Conservation (phyloP, 2,113 vertebrate species). For the Panthera tigris region DNA sequence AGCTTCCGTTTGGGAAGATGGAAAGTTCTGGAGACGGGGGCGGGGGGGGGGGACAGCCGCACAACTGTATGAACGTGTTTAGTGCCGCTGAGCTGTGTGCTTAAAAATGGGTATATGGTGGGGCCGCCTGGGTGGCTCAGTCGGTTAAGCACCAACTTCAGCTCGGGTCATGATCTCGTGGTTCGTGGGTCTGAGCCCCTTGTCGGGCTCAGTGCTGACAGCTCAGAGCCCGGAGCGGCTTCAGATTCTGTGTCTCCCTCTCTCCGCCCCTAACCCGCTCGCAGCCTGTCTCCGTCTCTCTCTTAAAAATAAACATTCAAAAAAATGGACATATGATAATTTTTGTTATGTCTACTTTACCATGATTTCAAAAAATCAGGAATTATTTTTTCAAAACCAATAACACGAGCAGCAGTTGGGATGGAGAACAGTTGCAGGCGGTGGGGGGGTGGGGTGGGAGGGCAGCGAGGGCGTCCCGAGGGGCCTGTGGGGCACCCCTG, state of each 20-base stretch:
- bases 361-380: not conserved
- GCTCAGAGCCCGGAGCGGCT: no score
- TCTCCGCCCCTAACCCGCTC: no score
- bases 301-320: no score
- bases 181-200: no score
- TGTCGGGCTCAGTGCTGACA: no score
- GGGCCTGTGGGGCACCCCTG: not conserved
- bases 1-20: not conserved
- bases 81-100: rapidly evolving
- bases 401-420: not conserved
- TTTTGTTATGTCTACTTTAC: not conserved
- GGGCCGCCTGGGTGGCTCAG: no score
- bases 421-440: not conserved
- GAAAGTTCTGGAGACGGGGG: not conserved
- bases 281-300: no score
- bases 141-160: no score
- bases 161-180: no score
- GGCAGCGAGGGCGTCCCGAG: not conserved
- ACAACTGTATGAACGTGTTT: rapidly evolving
- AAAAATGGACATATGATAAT: no score
- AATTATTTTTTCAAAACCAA: not conserved
- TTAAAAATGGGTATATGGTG: rapidly evolving
- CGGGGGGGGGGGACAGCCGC: rapidly evolving
- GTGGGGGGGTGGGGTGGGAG: not conserved
- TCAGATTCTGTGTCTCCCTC: no score